Base-by-base conservation (phyloP, 2,888 invertebrate genomes). In the Torymus aiolomorphi region DNA sequence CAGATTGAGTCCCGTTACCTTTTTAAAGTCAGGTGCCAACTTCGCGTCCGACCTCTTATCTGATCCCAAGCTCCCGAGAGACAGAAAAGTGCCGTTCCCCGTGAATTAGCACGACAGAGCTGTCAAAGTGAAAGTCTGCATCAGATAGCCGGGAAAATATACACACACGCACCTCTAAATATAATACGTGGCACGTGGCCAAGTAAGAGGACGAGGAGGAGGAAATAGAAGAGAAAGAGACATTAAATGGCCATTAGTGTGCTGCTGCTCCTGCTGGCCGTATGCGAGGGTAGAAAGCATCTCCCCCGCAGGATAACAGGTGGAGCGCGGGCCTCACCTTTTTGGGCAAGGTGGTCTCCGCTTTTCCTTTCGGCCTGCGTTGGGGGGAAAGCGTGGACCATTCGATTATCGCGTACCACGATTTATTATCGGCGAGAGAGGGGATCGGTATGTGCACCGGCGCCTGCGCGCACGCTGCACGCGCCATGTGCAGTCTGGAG, bases 401-500 rank as follows among this genome's bases (percentile, higher is more conserved):
- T 63, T 69, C 8, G 76, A 76, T 76, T 80, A 80, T 57, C 57
- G 59, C 42, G 63, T 5, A 69, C 61, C 56, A 63, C 42, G 5
- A 42, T 42, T 42, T 42, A 42, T 42, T 42, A 42, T 42, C 42
- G 42, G 5, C 52, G 61, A 54, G 31, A 62, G 52, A 59, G 42
- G 82, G 42, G 79, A 82, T 86, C 86, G 84, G 87, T 85, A 84
- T 82, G 82, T 83, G 81, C 42, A 42, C 83, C 83, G 83, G 80
- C 82, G 83, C 84, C 84, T 82, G 56, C 49, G 67, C 67, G 70
- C 72, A 81, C 80, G 59, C 66, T 83, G 76, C 85, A 84, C 83
- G 83, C 86, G 88, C 86, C 88, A 88, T 87, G 85, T 88, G 88
- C 85, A 83, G 74, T 42, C 42, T 42, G 42, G 42, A 8, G 42